Base-by-base conservation (phyloP, 2,113 vertebrate genomes). In the Amia ocellicauda region DNA sequence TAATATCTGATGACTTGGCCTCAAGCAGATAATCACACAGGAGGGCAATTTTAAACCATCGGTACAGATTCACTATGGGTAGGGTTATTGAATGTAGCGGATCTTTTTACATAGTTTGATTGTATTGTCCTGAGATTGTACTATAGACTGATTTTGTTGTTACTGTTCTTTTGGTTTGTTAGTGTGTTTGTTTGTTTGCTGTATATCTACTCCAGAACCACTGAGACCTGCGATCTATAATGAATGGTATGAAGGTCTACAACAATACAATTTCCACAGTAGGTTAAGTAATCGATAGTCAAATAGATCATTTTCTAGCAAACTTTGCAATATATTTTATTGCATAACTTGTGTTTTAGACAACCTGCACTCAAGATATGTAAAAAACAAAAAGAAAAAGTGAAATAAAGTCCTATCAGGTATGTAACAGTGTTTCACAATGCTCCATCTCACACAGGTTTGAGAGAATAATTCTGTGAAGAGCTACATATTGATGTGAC, bases 401-500 rank as follows among this genome's bases (percentile, higher is more conserved):
- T 36, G 3, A 17, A 24, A 17, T 36, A n/a, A n/a, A n/a, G 31
- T 36, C 11, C 31, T 36, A 11, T 36, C 2, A 54, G 13, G 53
- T 7, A 26, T 31, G 50, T 14, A 27, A 53, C 13, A n/a, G 41
- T 41, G 41, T 41, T 41, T 63, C 26, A 41, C 28, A 24, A 11
- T n/a, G 31, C 29, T 53, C 17, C 23, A 40, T 20, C 40, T 43
- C 20, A 29, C 53, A 26, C 53, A 24, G 41, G 14, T 43, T 19
- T 29, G 52, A 62, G 26, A 26, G 29, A 26, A 53, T 42, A 53
- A 63, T 53, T 8, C 31, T n/a, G 31, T 29, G 27, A 23, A 40
- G 23, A 52, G 53, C n/a, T 29, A 40, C 31, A 36, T 14, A 11
- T 58, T 58, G 11, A 58, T 31, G 20, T 23, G 8, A 31, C n/a